Conservation (phyloP, 1,140 invertebrate genomes). For the Euborellia annulipes region DNA sequence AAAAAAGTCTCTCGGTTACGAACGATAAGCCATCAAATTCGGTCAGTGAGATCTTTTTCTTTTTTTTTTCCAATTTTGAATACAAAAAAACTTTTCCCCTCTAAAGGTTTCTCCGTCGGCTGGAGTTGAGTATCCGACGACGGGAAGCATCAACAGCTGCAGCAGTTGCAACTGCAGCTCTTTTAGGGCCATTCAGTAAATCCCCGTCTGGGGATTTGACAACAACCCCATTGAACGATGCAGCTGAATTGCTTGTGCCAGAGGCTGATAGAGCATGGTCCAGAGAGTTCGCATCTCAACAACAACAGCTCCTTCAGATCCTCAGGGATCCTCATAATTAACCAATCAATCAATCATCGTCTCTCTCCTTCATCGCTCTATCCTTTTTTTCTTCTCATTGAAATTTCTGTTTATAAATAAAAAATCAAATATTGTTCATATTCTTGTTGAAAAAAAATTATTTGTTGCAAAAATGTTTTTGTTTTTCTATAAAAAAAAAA, state of each 20-base stretch:
- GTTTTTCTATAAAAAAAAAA: too few species aligned
- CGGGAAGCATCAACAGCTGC: constrained; percentile 35
- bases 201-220: constrained; percentile 19
- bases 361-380: too few species aligned
- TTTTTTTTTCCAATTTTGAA: constrained; percentile 8
- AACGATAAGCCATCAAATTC: constrained; percentile 51
- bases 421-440: too few species aligned
- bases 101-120: constrained; percentile 32
- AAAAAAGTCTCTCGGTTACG: constrained; percentile 42
- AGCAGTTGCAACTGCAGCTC: constrained; percentile 34
- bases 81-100: too few species aligned
- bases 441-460: too few species aligned
- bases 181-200: constrained; percentile 20
- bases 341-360: too few species aligned
- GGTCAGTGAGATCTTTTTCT: constrained; percentile 25
- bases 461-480: too few species aligned
- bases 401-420: too few species aligned
- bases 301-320: too few species aligned
- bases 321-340: too few species aligned
- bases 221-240: constrained; percentile 12
- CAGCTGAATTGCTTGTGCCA: constrained; percentile 18
- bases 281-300: constrained; percentile 12
- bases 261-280: constrained; percentile 19
- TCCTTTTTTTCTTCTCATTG: too few species aligned
- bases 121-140: constrained; percentile 42